Evolutionary conservation across 2,888 invertebrate species (phyloP), one percentile per base, ranked within the genome.

Genomic region (Polietes domitor): DNA sequence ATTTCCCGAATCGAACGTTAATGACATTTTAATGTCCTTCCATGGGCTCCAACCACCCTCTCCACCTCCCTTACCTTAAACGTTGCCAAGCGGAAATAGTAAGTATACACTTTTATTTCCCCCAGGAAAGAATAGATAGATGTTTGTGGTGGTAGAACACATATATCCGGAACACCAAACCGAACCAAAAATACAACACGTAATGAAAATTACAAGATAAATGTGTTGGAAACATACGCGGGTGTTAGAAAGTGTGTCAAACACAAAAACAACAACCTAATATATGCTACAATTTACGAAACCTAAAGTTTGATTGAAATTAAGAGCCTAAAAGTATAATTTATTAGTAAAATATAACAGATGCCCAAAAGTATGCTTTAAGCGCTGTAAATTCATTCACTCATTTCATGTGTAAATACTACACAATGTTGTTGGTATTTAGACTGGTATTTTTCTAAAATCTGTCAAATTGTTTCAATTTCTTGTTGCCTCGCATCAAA

Each of bases 1-100:
- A 26, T 26, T 2, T 24, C 15, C 26, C 12, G 5, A n/a, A 12
- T 58, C 24, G 24, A 24, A 58, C 26, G 58, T 58, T 58, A 58
- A 58, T 58, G 58, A 12, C 58, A 58, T 58, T 58, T 58, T 58
- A 58, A 58, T 58, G 58, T 58, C 58, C 58, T 58, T 15, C n/a
- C n/a, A n/a, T n/a, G n/a, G n/a, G n/a, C n/a, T n/a, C n/a, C 47
- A 47, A n/a, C 15, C 47, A 47, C 47, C 47, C n/a, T 2, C 12
- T 37, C 9, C 37, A 37, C 37, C 7, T n/a, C 32, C 32, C 3
- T 7, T 32, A 32, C 7, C 32, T 21, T 10, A 21, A 24, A 15
- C 26, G 58, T 12, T 24, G 24, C 15, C 12, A 15, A 10, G 58
- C 9, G 58, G 26, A 58, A 26, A 26, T 26, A 58, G 58, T 58